Evolutionary conservation across 2,888 invertebrate genomes (phyloP).

Genomic region (Lycia hirtaria): DNA sequence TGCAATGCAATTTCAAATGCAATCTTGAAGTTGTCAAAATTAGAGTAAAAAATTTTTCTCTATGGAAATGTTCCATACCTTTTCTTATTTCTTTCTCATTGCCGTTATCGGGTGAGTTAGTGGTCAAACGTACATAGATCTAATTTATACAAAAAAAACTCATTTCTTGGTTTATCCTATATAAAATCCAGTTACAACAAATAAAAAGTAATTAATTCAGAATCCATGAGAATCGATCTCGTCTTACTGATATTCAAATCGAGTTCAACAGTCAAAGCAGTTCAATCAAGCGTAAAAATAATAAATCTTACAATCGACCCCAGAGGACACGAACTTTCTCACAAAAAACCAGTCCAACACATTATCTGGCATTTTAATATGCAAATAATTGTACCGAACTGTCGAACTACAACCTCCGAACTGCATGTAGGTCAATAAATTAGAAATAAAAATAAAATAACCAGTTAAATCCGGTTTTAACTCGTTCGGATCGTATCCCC

Average conservation of each 20-base stretch:
- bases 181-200: conserved; percentile 25
- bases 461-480: conserved; percentile 54
- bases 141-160: no score
- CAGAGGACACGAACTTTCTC: conserved; percentile 58
- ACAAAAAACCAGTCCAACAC: conserved; percentile 62
- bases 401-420: conserved; percentile 55
- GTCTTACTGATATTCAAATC: conserved; percentile 33
- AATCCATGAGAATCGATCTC: conserved; percentile 40
- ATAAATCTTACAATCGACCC: conserved; percentile 57
- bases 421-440: conserved; percentile 76
- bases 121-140: no score
- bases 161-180: no score
- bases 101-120: no score
- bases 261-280: conserved; percentile 39
- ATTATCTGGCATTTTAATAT: conserved; percentile 64
- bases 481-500: conserved; percentile 53
- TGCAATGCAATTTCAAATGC: no score
- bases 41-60: no score
- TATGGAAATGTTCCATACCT: no score
- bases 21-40: no score
- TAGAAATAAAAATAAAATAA: conserved; percentile 68
- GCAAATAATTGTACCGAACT: conserved; percentile 74
- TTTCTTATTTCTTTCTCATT: no score
- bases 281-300: conserved; percentile 65
- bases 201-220: conserved; percentile 37